Conservation (phyloP, 2,797 vertebrate genomes). For the Microcaecilia unicolor region DNA sequence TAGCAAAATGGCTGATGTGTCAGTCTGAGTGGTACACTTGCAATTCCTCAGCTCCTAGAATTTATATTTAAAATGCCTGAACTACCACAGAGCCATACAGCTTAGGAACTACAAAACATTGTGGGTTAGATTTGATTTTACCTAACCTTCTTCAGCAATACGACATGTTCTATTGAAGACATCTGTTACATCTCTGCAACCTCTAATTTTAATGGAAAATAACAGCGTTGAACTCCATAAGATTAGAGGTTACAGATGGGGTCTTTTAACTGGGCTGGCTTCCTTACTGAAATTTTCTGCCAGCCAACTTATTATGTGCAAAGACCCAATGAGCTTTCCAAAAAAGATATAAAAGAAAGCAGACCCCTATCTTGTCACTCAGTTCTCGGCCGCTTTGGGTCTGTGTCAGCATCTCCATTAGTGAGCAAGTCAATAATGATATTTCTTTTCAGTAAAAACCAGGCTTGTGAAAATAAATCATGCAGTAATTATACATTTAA, state of each 20-base stretch:
- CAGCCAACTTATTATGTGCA: constrained; percentile 46
- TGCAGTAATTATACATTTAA: constrained; percentile 48
- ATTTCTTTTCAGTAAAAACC: constrained; percentile 47
- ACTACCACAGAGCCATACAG: constrained; percentile 37
- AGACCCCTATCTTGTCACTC: constrained; percentile 39
- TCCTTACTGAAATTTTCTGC: constrained; percentile 38
- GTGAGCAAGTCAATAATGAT: constrained; percentile 45
- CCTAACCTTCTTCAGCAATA: constrained; percentile 55
- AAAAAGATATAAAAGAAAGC: constrained; percentile 26
- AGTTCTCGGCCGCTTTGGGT: constrained; percentile 44
- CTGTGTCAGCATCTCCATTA: constrained; percentile 44
- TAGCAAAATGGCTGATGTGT: constrained; percentile 44
- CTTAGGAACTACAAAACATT: constrained; percentile 43
- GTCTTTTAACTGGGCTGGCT: constrained; percentile 49
- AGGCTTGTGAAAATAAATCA: constrained; percentile 30
- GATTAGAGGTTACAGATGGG: constrained; percentile 59
- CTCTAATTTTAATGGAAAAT: constrained; percentile 69
- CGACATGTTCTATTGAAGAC: constrained; percentile 49
- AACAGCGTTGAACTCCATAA: constrained; percentile 57
- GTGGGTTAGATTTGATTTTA: constrained; percentile 57
- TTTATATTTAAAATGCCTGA: constrained; percentile 45
- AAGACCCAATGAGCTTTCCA: constrained; percentile 24
- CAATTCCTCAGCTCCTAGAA: constrained; percentile 45
- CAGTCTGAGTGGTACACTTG: constrained; percentile 41
- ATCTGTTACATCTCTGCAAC: constrained; percentile 59